Evolutionary conservation across 2,888 invertebrate genomes (phyloP).

Genomic region (Nomada hirtipes): DNA sequence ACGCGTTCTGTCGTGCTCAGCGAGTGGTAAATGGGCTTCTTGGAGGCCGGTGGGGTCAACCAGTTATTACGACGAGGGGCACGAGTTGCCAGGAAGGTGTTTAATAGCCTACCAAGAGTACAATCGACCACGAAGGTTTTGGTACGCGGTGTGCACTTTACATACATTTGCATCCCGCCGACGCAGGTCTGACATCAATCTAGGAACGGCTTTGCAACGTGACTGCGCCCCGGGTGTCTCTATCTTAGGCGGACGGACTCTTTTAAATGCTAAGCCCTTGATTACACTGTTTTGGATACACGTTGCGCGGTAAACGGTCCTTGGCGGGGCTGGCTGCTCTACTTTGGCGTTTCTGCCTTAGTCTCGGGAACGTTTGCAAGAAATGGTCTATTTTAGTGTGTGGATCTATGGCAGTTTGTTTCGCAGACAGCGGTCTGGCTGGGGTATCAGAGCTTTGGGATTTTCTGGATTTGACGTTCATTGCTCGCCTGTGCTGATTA

Average conservation of each 20-base stretch:
- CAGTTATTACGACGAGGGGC: constrained; percentile 68
- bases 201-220: constrained; percentile 64
- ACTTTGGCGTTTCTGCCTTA: too few relatives aligned
- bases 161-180: constrained; percentile 81
- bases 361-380: neutral
- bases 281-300: constrained; percentile 26
- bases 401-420: neutral
- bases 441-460: neutral
- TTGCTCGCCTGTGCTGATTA: neutral
- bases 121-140: constrained; percentile 76
- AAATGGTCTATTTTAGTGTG: neutral
- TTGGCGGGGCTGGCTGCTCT: neutral
- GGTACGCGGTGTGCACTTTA: constrained; percentile 76
- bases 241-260: constrained; percentile 67
- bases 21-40: constrained; percentile 54
- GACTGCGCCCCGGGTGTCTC: constrained; percentile 66
- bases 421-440: neutral
- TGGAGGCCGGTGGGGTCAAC: constrained; percentile 36
- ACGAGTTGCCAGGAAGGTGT: constrained; percentile 81
- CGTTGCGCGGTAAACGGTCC: constrained; percentile 38
- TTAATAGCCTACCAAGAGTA: constrained; percentile 82
- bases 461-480: neutral
- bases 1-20: constrained; percentile 49
- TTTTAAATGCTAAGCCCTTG: constrained; percentile 1
- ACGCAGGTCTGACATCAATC: constrained; percentile 73